Base-by-base conservation (phyloP, 2,888 invertebrate genomes). In the Eubasilissa splendida region DNA sequence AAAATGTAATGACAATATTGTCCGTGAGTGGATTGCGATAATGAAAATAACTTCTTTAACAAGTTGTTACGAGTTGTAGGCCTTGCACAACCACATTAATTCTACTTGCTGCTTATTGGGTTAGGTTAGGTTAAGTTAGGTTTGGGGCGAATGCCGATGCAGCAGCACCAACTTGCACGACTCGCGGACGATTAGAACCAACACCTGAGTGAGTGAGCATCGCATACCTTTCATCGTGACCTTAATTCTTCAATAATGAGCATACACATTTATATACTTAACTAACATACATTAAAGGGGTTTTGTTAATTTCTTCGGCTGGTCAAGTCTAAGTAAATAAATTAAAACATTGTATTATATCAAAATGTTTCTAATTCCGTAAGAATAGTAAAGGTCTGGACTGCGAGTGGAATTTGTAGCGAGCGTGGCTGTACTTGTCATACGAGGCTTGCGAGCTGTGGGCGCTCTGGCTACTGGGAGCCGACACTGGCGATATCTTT, bases 401-500 rank as follows among this genome's bases (percentile, higher is more conserved):
- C 85, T 89, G 88, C 84, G 89, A 88, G 84, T 87, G 87, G 84
- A 87, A 87, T 85, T 86, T 84, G 86, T 86, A 84, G 87, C 87
- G 81, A 87, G 87, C 56, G 42, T 42, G 42, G 85, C 84, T 60
- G 63, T 84, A 81, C 82, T 85, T 86, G 78, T 86, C 85, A 80
- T 88, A 88, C 12, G 71, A 10, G 58, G 58, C n/a, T 7, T 42
- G 42, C 42, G 42, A 42, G 42, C 42, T 7, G 42, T 42, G 42
- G 4, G 4, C 42, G 42, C 56, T 88, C 87, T 81, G 87, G 86
- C 84, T 88, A 87, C 84, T 88, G 87, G 84, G 88, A 88, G 73
- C 88, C 88, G 84, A 84, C 75, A 89, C 85, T 4, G 92, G 91
- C 76, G 92, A 91, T 81, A 92, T 91, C 85, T 90, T 91, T 9